Conservation (phyloP, 2,888 invertebrate genomes). For the Adelognathus sp. region DNA sequence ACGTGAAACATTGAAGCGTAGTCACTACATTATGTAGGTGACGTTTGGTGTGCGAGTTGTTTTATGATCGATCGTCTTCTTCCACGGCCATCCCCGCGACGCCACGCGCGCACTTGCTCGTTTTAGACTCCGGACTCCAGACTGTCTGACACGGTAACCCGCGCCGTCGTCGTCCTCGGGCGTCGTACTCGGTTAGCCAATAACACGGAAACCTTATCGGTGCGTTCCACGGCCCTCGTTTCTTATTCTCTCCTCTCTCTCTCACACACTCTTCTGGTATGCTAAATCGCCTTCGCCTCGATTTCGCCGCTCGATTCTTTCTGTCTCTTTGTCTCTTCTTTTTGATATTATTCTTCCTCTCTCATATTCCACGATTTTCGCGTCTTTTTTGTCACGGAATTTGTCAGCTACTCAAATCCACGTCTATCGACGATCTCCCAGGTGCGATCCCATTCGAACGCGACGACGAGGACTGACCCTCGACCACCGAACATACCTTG, state of each 20-base stretch:
- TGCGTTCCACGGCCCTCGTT: constrained; percentile 45
- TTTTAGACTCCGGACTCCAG: constrained; percentile 65
- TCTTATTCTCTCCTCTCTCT: constrained; percentile 22
- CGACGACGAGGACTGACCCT: constrained; percentile 57
- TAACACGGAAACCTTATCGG: constrained; percentile 73
- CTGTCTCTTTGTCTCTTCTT: neutral
- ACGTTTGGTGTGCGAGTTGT: neutral
- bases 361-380: too few species aligned
- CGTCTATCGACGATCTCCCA: too few species aligned
- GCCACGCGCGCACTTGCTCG: constrained; percentile 33
- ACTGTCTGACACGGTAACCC: constrained; percentile 77
- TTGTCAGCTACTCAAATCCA: too few species aligned
- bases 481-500: constrained; percentile 57
- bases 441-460: too few species aligned
- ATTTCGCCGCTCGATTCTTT: constrained; percentile 46
- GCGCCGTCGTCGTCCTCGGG: constrained; percentile 56
- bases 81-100: constrained; percentile 45
- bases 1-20: neutral
- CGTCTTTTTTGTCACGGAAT: too few species aligned
- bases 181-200: constrained; percentile 68
- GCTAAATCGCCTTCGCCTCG: constrained; percentile 68
- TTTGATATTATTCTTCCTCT: neutral
- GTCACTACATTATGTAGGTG: too few species aligned
- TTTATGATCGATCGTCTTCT: constrained; percentile 30
- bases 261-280: constrained; percentile 50